A percentile compares a stretch with the other conserved stretches of the same genome.
These are phyloP conservation scores for Polydrusus cervinus DNA, from an alignment of 2,888 invertebrate species.

Conservation along the genomic window DNA sequence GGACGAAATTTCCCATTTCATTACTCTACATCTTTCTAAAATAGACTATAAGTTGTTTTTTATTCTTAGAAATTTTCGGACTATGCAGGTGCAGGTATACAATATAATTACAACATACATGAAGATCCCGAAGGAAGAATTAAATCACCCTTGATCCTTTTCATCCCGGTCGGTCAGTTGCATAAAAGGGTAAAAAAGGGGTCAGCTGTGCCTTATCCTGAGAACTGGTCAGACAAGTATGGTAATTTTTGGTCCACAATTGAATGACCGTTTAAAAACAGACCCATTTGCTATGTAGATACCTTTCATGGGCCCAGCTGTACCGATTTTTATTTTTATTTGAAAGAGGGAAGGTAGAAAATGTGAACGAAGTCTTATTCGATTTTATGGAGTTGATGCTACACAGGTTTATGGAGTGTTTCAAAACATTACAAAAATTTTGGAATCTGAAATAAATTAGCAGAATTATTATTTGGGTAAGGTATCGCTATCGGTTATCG, in stretches of 20 bases:
- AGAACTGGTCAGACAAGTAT: slow-evolving; percentile 55
- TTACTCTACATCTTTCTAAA: too few species aligned
- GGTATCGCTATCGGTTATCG: too few species aligned
- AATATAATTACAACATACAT: too few species aligned
- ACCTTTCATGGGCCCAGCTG: slow-evolving; percentile 41
- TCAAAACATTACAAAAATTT: too few species aligned
- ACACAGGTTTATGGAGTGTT: too few species aligned
- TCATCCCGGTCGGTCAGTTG: slow-evolving; percentile 42
- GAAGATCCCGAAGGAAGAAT: slow-evolving; percentile 33
- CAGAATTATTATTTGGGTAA: too few species aligned
- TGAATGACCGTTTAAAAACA: slow-evolving; percentile 47
- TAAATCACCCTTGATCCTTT: slow-evolving; percentile 16
- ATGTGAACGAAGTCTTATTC: not conserved
- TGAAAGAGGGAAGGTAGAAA: not conserved
- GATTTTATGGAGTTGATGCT: not conserved
- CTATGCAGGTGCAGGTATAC: too few species aligned
- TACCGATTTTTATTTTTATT: slow-evolving; percentile 28
- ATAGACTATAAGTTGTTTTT: too few species aligned
- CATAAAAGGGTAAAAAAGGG: slow-evolving; percentile 44
- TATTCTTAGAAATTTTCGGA: too few species aligned
- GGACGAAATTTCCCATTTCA: too few species aligned
- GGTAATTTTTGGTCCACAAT: slow-evolving; percentile 40
- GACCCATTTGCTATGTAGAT: slow-evolving; percentile 10
- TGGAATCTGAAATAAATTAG: too few species aligned
- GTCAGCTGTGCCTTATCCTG: slow-evolving; percentile 42